phyloP scores from a whole-genome alignment of 2,888 invertebrate species.

The Blera fallax region DNA sequence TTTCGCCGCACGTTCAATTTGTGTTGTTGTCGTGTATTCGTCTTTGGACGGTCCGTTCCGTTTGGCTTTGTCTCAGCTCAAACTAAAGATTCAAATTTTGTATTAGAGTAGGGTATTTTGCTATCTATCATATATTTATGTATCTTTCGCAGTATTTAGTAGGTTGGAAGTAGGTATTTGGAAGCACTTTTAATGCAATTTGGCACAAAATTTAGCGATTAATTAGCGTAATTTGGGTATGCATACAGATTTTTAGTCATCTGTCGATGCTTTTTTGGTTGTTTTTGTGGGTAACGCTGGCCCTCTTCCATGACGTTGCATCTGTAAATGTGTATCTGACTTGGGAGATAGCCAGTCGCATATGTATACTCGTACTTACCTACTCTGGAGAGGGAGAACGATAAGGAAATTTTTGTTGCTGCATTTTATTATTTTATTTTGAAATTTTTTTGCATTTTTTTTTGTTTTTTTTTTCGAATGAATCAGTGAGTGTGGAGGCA shows the following conservation, averaged over 20 bases:
- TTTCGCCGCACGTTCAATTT: not conserved
- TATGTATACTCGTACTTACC: no score
- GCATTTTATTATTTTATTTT: not conserved
- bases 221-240: no score
- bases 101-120: not conserved
- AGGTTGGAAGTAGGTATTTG: no score
- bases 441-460: no score
- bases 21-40: not conserved
- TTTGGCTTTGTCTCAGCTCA: not conserved
- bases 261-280: not conserved
- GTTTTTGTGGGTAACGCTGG: not conserved
- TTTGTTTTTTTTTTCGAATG: conserved; percentile 20
- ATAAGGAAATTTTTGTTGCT: conserved; percentile 32
- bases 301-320: conserved; percentile 11
- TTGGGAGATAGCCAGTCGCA: no score
- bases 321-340: no score
- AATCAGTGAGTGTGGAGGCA: conserved; percentile 45
- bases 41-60: not conserved
- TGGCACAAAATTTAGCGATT: not conserved
- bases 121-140: no score
- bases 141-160: no score
- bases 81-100: not conserved
- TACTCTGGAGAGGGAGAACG: not conserved
- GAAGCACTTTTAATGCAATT: not conserved
- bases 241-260: no score